Evolutionary conservation across 1,140 invertebrate species (phyloP), one percentile per base, ranked within the genome.

Genomic region (Dysdera silvatica): DNA sequence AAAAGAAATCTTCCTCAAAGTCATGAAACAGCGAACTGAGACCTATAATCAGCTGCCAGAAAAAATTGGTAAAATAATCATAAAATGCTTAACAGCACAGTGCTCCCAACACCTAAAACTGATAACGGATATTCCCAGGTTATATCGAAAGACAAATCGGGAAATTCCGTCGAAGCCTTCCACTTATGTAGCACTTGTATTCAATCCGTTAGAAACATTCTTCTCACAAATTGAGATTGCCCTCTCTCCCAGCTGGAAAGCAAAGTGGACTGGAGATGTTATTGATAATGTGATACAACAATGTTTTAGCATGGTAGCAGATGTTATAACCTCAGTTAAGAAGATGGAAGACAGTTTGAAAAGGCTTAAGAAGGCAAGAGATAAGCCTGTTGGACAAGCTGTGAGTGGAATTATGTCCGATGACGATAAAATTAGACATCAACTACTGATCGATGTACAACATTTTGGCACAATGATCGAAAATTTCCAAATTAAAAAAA

Each of bases 271-370:
- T 14, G 72, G 76, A 59, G 72, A 78, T 59, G 80, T 86, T 29
- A 81, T 85, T 67, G 82, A 81, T 58, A 77, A 79, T 20, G 77
- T 87, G 67, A 86, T 85, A 33, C 75, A 80, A 72, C 81, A 84
- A 84, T 88, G 92, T 79, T 84, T 82, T 67, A 82, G 79, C 65
- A 83, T 85, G 64, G 89, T 94, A 14, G 82, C 81, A 62, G 90
- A 95, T 77, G 90, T 96, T 4, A 77, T 97, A 54, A 89, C 85
- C 35, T 94, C 91, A 4, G 91, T 95, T 1, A 89, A 91, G 74
- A 92, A 89, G 79, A 96, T 93, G 67, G 93, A 96, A 74, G 92
- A 95, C 72, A 95, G 91, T 68, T 77, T 95, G 43, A 83, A 87
- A 72, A 83, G 88, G 68, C 79, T 97, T 57, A 94, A 95, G 74